phyloP scores from a whole-genome alignment of 2,888 invertebrate genomes.

The Junonia oenone region DNA sequence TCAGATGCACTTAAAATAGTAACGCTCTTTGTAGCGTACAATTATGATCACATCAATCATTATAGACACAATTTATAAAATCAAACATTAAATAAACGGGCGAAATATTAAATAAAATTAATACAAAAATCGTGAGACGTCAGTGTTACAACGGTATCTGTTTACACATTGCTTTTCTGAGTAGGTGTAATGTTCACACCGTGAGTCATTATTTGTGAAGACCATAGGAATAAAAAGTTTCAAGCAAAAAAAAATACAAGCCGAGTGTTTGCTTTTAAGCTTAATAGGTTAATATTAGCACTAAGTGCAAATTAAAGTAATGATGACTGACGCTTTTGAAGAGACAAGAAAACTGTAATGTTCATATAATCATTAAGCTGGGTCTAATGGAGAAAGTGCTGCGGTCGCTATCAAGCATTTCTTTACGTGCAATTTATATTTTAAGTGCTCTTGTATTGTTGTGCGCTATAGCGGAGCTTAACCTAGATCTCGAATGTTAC shows the following conservation, averaged over 20 bases:
- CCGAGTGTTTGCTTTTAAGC: not conserved
- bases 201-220: slow-evolving; percentile 22
- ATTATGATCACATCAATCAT: not conserved
- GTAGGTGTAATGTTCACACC: slow-evolving; percentile 19
- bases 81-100: slow-evolving; percentile 5
- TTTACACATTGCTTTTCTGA: slow-evolving; percentile 36
- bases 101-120: slow-evolving; percentile 15
- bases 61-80: not conserved
- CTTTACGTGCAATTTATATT: slow-evolving; percentile 25
- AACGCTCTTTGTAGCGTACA: not conserved
- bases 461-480: slow-evolving; percentile 1
- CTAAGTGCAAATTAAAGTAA: slow-evolving; percentile 14
- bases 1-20: not conserved
- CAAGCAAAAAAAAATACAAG: not conserved
- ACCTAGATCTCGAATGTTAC: slow-evolving; percentile 6
- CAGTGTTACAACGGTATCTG: slow-evolving; percentile 36
- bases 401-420: slow-evolving; percentile 17
- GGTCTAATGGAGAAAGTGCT: slow-evolving; percentile 30
- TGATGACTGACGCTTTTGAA: slow-evolving; percentile 19
- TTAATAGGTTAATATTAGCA: not conserved
- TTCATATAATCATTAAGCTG: slow-evolving; percentile 30
- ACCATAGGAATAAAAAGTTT: not conserved
- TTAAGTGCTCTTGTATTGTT: slow-evolving; percentile 1
- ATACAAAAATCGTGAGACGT: slow-evolving; percentile 35
- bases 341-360: slow-evolving; percentile 25